phyloP scores from a whole-genome alignment of 1,140 invertebrate species.

The Drosophila pallidifrons region DNA sequence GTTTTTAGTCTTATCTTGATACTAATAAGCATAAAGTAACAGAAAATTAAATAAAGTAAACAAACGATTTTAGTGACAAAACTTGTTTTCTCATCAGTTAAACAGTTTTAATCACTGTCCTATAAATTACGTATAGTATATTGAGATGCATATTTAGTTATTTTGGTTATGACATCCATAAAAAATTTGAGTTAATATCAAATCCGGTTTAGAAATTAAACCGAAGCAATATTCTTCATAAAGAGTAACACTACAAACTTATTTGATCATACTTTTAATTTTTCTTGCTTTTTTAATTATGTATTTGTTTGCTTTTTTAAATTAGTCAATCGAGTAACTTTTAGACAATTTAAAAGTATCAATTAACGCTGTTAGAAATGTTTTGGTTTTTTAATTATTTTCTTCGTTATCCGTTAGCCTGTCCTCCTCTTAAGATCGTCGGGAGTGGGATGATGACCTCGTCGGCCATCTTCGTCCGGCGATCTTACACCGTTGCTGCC shows the following conservation, averaged over 20 bases:
- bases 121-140: background rate
- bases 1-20: background rate
- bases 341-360: no score
- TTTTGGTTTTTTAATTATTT: no score
- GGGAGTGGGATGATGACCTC: no score
- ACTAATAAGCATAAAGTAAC: background rate
- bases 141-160: background rate
- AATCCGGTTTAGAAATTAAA: background rate
- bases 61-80: background rate
- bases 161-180: conserved; percentile 5
- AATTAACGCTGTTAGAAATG: no score
- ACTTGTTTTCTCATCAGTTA: conserved; percentile 2
- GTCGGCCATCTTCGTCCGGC: no score
- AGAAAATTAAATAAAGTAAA: background rate
- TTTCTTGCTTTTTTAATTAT: no score
- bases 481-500: no score
- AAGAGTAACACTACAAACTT: no score
- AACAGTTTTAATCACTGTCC: background rate
- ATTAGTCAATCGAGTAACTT: no score
- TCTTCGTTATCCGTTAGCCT: no score
- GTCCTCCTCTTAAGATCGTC: no score
- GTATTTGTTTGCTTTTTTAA: no score
- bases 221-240: background rate
- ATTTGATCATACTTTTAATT: background rate
- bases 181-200: background rate